Base-by-base conservation (phyloP, 1,140 invertebrate genomes). In the Drosophila hydei region DNA sequence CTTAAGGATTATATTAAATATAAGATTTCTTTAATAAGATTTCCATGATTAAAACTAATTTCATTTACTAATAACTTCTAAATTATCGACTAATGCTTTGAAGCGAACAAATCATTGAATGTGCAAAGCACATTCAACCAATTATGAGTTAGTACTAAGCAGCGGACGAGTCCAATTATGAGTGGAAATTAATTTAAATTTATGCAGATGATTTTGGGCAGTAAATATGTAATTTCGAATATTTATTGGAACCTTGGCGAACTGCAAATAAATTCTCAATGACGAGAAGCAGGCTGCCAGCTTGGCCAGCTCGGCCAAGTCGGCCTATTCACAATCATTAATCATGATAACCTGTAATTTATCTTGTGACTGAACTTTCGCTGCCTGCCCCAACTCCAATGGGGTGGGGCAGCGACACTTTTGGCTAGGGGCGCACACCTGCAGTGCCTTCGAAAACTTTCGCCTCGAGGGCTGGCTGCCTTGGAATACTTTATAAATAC, bases 281-380 rank as follows among this genome's bases (percentile, higher is more conserved):
- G 52, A 19, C 21, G 45, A 60, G 54, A 38, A 67, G 30, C 55
- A 40, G 23, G 19, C 27, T 30, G 58, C 18, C 40, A 56, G 11
- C n/a, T 16, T n/a, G 38, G 42, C 18, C 18, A 16, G 11, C n/a
- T 16, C 38, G 38, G 42, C 18, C 18, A 16, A 11, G 51, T 52
- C 51, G 63, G 68, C 63, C 67, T 70, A 85, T 87, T 84, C 79
- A 62, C 75, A 71, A 79, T 75, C 83, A 88, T 88, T 88, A 88
- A 88, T 88, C 83, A 88, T 79, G 75, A 62, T 62, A 72, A 68
- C 83, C 54, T 76, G 83, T 88, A 88, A 88, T 88, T 88, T 88
- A 88, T 88, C 83, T 88, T 83, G 61, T 56, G 47, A 62, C 69
- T 75, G 67, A 7, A 19, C 9, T 9, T 19, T 19, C 14, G 18